Percentiles rank a stretch among this genome's conserved stretches.
Evolutionary conservation across 1,140 invertebrate species (phyloP).

Genomic region (Steinernema feltiae): DNA sequence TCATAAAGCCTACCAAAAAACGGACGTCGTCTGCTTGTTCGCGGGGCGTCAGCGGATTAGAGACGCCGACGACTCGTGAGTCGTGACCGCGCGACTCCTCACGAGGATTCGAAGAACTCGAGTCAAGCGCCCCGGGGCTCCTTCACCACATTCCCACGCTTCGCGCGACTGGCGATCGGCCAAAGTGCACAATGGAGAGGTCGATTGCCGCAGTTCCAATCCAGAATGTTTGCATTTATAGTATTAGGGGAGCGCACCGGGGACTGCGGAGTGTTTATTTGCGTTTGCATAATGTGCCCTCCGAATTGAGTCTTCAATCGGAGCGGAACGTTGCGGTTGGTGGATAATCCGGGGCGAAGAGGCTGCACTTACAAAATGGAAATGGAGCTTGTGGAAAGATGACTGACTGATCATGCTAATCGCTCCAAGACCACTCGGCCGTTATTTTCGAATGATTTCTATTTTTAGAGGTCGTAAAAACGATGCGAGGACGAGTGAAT

Average conservation of each 20-base stretch:
- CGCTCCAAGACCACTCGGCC: too few species aligned
- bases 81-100: not conserved
- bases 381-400: too few species aligned
- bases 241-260: not conserved
- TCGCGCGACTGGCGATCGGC: not conserved
- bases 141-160: not conserved
- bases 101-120: not conserved
- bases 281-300: conserved; percentile 6
- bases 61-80: not conserved
- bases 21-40: not conserved
- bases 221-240: not conserved
- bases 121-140: not conserved
- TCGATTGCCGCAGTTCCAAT: not conserved
- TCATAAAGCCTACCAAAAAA: not conserved
- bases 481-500: too few species aligned
- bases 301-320: not conserved
- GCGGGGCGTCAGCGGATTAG: not conserved
- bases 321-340: not conserved
- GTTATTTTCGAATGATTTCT: too few species aligned
- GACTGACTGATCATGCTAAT: too few species aligned
- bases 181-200: not conserved
- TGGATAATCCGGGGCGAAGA: not conserved
- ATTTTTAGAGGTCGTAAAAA: too few species aligned
- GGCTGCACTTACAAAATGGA: not conserved
- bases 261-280: not conserved